A percentile compares a stretch with the other conserved stretches of the same genome.
These are phyloP conservation scores for Montipora foliosa DNA, from an alignment of 64 coral and sea anemone genomes.

Conservation along the genomic window DNA sequence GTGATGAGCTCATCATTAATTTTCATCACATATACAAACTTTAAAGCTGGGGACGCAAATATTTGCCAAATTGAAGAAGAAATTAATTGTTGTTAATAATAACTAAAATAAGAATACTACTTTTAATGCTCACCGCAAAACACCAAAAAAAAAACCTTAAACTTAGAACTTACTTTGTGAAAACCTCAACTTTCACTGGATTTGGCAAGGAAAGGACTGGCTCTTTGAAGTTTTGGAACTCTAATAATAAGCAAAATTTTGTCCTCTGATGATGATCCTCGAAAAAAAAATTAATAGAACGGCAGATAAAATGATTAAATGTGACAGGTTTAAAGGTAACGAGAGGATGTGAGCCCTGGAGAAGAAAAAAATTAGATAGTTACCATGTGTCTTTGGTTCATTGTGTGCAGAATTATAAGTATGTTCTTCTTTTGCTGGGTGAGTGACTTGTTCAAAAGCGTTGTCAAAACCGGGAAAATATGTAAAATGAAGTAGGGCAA, in stretches of 20 bases:
- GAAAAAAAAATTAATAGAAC: no score
- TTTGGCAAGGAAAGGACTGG: conserved; percentile 95
- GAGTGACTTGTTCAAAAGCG: conserved; percentile 96
- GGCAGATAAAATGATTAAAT: neutral
- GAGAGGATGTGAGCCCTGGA: no score
- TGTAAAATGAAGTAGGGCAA: neutral
- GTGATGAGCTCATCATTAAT: neutral
- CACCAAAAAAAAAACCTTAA: no score
- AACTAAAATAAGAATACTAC: no score
- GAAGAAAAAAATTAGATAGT: neutral
- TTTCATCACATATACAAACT: no score
- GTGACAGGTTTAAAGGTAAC: neutral
- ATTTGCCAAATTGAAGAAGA: neutral
- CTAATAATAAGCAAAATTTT: conserved; percentile 47
- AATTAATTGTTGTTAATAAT: no score
- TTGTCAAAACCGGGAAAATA: conserved; percentile 85
- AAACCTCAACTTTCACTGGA: conserved; percentile 97
- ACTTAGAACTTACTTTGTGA: conserved; percentile 85
- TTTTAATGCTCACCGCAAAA: no score
- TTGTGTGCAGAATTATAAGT: conserved; percentile 97
- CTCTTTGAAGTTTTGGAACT: conserved; percentile 97
- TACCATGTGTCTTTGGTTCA: conserved; percentile 99
- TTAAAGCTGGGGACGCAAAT: no score
- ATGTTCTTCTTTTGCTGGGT: conserved; percentile 95
- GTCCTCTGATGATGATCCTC: no score